Evolutionary conservation across 2,888 invertebrate genomes (phyloP), one percentile per base, ranked within the genome.

Genomic region (Lasioglossum calceatum): DNA sequence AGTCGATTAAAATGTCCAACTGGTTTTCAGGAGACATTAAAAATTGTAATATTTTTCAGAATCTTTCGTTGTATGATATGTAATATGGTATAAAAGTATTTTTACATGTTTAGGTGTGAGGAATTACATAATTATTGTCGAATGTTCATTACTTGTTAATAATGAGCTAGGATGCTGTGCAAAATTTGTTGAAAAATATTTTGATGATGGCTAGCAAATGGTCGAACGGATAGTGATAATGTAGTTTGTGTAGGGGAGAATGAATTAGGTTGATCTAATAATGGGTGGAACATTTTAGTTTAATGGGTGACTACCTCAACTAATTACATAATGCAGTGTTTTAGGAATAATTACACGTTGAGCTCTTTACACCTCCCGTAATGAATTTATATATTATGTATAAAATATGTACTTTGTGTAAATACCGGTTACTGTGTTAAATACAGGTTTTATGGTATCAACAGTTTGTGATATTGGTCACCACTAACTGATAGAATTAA

Each of bases 311-410:
- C 64, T 32, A 64, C 32, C 64, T 64, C 64, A 7, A 64, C 64
- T 64, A 64, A 64, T 64, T 64, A 64, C 64, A 64, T 64, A 32
- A 64, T 64, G 64, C 64, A 64, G 32, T 64, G 64, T 64, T 64
- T 64, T 64, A 64, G 64, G 16, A 19, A 36, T 64, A 64, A 64
- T 64, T 64, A 64, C 19, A n/a, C 27, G 58, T n/a, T 27, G 19
- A 39, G 32, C 64, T 36, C 64, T 64, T 64, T 36, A 64, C 32
- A 64, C 32, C 32, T 64, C 3, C 19, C 27, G 32, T 64, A 64
- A 64, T 64, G 32, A 19, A 64, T 32, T 32, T 27, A 64, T 32
- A 32, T 14, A 64, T 61, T 27, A 61, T 27, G 19, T 16, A 64
- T 32, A n/a, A 58, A n/a, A n/a, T n/a, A 58, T 36, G 3, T 32